phyloP scores from a whole-genome alignment of 2,888 invertebrate species.

The Macaria notata region DNA sequence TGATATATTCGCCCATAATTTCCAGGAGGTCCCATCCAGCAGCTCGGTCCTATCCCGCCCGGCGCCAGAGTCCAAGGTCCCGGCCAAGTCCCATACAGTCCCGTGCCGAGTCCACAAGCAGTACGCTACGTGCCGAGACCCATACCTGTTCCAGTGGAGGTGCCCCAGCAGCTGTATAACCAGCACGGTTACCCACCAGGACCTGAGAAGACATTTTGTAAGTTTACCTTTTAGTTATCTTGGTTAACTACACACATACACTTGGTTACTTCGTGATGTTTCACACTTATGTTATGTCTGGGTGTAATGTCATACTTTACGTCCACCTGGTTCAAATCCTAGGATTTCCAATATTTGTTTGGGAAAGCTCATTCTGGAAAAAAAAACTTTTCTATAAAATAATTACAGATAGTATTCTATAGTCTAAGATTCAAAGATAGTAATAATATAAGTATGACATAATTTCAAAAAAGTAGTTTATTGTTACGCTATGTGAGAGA shows the following conservation, averaged over 20 bases:
- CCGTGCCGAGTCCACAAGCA: constrained; percentile 25
- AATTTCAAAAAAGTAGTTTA: too few relatives aligned
- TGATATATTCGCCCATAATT: too few relatives aligned
- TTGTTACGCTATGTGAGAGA: too few relatives aligned
- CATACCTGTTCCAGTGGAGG: constrained; percentile 65
- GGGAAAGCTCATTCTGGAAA: too few relatives aligned
- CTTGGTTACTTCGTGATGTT: background rate
- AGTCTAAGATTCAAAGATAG: too few relatives aligned
- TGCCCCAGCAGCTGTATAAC: constrained; percentile 46
- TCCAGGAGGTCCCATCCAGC: constrained; percentile 6
- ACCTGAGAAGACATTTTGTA: constrained; percentile 20
- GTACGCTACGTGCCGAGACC: constrained; percentile 54
- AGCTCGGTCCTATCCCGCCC: constrained; percentile 1
- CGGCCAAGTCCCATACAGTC: background rate
- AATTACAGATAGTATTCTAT: too few relatives aligned
- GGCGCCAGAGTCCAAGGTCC: constrained; percentile 3
- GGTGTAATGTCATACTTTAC: too few relatives aligned
- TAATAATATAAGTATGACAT: too few relatives aligned
- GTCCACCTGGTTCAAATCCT: too few relatives aligned
- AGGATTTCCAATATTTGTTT: too few relatives aligned
- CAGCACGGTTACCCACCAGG: constrained; percentile 21
- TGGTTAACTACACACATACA: background rate
- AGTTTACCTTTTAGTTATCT: constrained; percentile 10
- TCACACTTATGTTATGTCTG: too few relatives aligned
- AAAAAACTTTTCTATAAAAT: too few relatives aligned